phyloP scores from a whole-genome alignment of 1,140 invertebrate species.

The Trichoplusia ni region DNA sequence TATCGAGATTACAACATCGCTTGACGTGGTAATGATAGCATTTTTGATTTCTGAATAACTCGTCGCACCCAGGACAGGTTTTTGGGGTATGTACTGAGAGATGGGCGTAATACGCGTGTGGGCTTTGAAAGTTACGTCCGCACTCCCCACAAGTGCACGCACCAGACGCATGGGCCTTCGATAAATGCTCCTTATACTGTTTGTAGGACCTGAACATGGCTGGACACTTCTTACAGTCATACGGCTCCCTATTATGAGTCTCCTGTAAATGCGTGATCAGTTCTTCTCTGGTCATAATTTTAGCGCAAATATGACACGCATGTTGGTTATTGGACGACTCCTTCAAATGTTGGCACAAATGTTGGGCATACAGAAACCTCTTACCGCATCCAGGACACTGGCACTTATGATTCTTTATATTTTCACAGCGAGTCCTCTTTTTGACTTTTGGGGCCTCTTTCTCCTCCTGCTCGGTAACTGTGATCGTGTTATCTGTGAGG shows the following conservation, averaged over 20 bases:
- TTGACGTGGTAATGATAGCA: conserved; percentile 63
- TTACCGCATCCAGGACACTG: conserved; percentile 61
- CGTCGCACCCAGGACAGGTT: conserved; percentile 61
- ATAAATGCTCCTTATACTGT: conserved; percentile 46
- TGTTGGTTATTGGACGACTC: conserved; percentile 55
- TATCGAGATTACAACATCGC: conserved; percentile 56
- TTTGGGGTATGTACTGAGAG: conserved; percentile 51
- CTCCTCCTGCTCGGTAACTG: conserved; percentile 36
- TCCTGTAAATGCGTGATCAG: conserved; percentile 51
- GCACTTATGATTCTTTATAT: conserved; percentile 32
- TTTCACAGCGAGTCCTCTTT: neutral
- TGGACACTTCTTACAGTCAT: conserved; percentile 61
- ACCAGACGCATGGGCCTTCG: conserved; percentile 46
- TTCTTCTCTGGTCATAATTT: conserved; percentile 55
- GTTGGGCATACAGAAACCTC: conserved; percentile 49
- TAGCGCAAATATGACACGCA: conserved; percentile 62
- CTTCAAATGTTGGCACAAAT: conserved; percentile 60
- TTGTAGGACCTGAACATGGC: conserved; percentile 42
- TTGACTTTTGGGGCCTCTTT: conserved; percentile 21
- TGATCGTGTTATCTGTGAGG: conserved; percentile 45
- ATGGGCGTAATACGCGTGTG: conserved; percentile 53
- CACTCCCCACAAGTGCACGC: conserved; percentile 58
- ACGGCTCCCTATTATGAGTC: conserved; percentile 44
- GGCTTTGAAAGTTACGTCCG: conserved; percentile 53
- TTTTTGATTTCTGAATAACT: conserved; percentile 58